phyloP scores from a whole-genome alignment of 2,888 invertebrate genomes.

The Antheraea assamensis region DNA sequence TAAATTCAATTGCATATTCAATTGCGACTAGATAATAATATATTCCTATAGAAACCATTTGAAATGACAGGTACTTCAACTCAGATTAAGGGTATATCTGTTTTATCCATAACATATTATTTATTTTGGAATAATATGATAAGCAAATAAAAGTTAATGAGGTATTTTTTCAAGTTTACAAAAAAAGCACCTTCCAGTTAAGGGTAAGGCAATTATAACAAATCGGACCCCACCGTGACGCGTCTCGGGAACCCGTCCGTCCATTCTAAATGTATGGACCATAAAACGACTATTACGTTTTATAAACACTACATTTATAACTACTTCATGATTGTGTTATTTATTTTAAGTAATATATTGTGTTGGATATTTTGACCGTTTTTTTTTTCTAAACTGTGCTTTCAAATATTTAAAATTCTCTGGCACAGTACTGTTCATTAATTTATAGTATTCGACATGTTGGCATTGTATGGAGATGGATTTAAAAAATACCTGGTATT shows the following conservation, averaged over 20 bases:
- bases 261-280: conserved; percentile 70
- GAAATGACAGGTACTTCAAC: not conserved
- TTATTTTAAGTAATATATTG: conserved; percentile 81
- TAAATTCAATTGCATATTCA: not conserved
- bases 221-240: conserved; percentile 47
- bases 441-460: conserved; percentile 71
- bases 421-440: conserved; percentile 77
- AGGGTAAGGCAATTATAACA: conserved; percentile 64
- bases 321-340: conserved; percentile 81
- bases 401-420: conserved; percentile 82
- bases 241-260: conserved; percentile 36
- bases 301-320: conserved; percentile 81
- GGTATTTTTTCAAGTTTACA: conserved; percentile 40
- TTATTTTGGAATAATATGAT: conserved; percentile 35
- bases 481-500: conserved; percentile 27
- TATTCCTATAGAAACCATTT: not conserved
- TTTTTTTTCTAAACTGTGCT: conserved; percentile 76
- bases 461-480: conserved; percentile 49
- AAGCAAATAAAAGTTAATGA: conserved; percentile 48
- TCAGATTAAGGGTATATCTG: conserved; percentile 8
- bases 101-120: conserved; percentile 17
- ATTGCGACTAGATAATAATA: not conserved
- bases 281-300: conserved; percentile 78
- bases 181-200: conserved; percentile 41
- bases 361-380: conserved; percentile 69